These are phyloP conservation scores for Zaprionus africanus DNA, from an alignment of 1,140 invertebrate species.

Conservation along the genomic window DNA sequence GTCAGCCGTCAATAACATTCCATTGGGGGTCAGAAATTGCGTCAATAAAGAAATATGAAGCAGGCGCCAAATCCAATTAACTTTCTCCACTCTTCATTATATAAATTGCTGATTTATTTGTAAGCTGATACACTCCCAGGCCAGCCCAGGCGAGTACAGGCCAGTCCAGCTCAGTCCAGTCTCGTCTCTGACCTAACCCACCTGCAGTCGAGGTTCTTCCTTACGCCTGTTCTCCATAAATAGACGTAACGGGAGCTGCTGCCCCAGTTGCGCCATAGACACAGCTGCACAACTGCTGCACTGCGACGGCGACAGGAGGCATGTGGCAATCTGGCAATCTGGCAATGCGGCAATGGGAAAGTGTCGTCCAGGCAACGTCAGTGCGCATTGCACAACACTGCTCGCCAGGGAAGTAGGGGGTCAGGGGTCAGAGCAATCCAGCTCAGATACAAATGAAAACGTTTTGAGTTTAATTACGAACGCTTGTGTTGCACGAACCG, in stretches of 20 bases:
- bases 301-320: neutral
- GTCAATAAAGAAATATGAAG: constrained; percentile 58
- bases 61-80: constrained; percentile 66
- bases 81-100: constrained; percentile 29
- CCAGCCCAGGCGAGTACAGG: neutral
- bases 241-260: constrained; percentile 4
- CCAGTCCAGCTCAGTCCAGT: neutral
- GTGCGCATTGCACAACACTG: constrained; percentile 27
- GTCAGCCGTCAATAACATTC: constrained; percentile 41
- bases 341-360: neutral
- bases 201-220: neutral
- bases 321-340: neutral
- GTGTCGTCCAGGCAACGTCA: constrained; percentile 15
- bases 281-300: constrained; percentile 22
- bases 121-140: constrained; percentile 44
- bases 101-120: constrained; percentile 49
- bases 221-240: neutral
- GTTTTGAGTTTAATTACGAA: constrained; percentile 3
- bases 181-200: neutral
- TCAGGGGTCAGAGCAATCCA: neutral
- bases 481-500: neutral
- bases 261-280: constrained; percentile 24
- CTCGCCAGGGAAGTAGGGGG: neutral
- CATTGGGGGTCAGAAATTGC: constrained; percentile 19
- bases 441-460: neutral